Evolutionary conservation across 2,888 invertebrate species (phyloP).

Genomic region (Hypsopygia costalis): DNA sequence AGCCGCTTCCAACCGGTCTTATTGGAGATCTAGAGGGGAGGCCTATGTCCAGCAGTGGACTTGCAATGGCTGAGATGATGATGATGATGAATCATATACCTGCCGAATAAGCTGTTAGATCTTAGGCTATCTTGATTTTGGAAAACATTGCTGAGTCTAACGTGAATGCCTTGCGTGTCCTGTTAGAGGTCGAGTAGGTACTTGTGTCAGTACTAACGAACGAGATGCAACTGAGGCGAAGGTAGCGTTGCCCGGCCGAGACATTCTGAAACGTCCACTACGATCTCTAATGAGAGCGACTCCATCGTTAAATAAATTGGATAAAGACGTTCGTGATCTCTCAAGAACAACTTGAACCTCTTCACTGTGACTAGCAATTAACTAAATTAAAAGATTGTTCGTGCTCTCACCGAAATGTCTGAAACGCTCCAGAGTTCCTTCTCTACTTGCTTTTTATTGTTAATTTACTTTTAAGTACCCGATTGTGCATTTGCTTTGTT

Average conservation of each 20-base stretch:
- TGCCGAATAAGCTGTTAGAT: too few relatives aligned
- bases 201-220: constrained; percentile 48
- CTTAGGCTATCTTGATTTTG: too few relatives aligned
- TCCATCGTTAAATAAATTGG: constrained; percentile 79
- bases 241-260: constrained; percentile 48
- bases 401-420: constrained; percentile 66
- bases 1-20: too few relatives aligned
- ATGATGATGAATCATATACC: too few relatives aligned
- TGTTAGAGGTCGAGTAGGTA: constrained; percentile 18
- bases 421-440: constrained; percentile 42
- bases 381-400: constrained; percentile 78
- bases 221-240: constrained; percentile 38
- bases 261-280: constrained; percentile 42
- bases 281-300: constrained; percentile 72
- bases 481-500: constrained; percentile 22
- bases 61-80: too few relatives aligned
- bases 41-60: too few relatives aligned
- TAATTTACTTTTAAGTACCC: constrained; percentile 42
- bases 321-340: constrained; percentile 79
- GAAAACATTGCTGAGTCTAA: constrained; percentile 22
- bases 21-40: too few relatives aligned
- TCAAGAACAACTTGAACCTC: constrained; percentile 75
- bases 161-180: constrained; percentile 29
- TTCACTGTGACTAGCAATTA: constrained; percentile 76
- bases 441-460: constrained; percentile 48